phyloP scores from a whole-genome alignment of 2,888 invertebrate genomes.

The Steinernema scapterisci region DNA sequence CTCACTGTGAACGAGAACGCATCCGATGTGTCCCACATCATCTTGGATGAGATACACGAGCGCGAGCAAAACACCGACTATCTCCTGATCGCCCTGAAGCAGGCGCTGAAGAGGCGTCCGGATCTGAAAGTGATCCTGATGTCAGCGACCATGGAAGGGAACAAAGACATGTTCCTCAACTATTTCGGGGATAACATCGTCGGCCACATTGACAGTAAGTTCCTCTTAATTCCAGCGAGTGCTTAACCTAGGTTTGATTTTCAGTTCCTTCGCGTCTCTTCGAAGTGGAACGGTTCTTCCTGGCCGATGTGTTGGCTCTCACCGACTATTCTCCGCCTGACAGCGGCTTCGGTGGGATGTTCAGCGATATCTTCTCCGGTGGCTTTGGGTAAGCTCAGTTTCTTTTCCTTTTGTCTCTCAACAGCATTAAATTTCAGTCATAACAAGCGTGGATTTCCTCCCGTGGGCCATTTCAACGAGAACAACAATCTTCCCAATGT shows the following conservation, averaged over 20 bases:
- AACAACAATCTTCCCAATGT: neutral
- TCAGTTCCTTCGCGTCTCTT: constrained; percentile 58
- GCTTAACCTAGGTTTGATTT: too few species aligned
- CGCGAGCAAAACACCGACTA: constrained; percentile 91
- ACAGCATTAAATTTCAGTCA: neutral
- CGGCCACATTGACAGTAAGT: constrained; percentile 75
- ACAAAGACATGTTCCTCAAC: constrained; percentile 79
- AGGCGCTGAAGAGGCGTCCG: constrained; percentile 51
- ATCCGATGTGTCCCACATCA: constrained; percentile 79
- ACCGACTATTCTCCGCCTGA: constrained; percentile 49
- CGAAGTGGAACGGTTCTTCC: constrained; percentile 55
- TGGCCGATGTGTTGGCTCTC: constrained; percentile 61
- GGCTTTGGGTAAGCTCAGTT: neutral
- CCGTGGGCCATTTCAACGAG: constrained; percentile 2
- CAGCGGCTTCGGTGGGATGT: constrained; percentile 38
- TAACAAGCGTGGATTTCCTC: constrained; percentile 5
- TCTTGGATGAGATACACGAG: constrained; percentile 76
- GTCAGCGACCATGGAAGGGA: constrained; percentile 81
- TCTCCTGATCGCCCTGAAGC: constrained; percentile 78
- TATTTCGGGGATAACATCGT: constrained; percentile 79
- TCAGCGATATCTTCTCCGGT: constrained; percentile 25
- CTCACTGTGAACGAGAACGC: constrained; percentile 80
- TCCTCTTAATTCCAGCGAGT: constrained; percentile 22
- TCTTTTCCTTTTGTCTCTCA: neutral
- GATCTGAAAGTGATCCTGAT: constrained; percentile 54